Conservation (phyloP, 1,140 invertebrate genomes). For the Neoseiulus cucumeris region DNA sequence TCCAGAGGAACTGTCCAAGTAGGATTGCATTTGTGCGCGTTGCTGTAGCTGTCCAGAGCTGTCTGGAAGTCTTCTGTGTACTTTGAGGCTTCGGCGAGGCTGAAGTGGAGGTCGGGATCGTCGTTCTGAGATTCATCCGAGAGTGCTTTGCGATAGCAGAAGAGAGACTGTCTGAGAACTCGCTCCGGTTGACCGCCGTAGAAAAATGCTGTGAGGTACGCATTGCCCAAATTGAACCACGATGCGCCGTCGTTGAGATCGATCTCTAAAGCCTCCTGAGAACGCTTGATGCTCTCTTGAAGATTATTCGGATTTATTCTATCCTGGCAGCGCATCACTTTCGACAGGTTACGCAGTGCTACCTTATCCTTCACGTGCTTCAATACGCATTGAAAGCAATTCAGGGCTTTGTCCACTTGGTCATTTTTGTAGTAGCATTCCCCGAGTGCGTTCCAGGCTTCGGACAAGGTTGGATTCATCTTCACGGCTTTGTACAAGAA, state of each 20-base stretch:
- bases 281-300: constrained; percentile 48
- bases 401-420: constrained; percentile 54
- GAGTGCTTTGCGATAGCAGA: constrained; percentile 52
- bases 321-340: constrained; percentile 43
- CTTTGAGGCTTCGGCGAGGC: constrained; percentile 60
- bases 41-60: constrained; percentile 45
- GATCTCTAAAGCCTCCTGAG: constrained; percentile 58
- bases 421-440: constrained; percentile 74
- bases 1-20: constrained; percentile 43
- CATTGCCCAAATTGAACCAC: constrained; percentile 65
- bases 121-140: constrained; percentile 43
- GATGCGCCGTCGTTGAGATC: constrained; percentile 61
- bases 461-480: constrained; percentile 52
- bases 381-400: constrained; percentile 60
- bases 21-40: constrained; percentile 45
- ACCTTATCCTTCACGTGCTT: constrained; percentile 40
- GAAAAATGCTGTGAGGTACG: constrained; percentile 61
- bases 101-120: constrained; percentile 62
- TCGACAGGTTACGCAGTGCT: constrained; percentile 59
- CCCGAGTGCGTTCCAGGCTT: constrained; percentile 73
- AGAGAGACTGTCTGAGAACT: constrained; percentile 48
- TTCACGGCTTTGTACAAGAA: constrained; percentile 41
- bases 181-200: constrained; percentile 47
- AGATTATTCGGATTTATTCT: constrained; percentile 40
- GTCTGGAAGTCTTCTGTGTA: constrained; percentile 54